Conservation (phyloP, 1,140 invertebrate species). For the Sarcophaga peregrina region DNA sequence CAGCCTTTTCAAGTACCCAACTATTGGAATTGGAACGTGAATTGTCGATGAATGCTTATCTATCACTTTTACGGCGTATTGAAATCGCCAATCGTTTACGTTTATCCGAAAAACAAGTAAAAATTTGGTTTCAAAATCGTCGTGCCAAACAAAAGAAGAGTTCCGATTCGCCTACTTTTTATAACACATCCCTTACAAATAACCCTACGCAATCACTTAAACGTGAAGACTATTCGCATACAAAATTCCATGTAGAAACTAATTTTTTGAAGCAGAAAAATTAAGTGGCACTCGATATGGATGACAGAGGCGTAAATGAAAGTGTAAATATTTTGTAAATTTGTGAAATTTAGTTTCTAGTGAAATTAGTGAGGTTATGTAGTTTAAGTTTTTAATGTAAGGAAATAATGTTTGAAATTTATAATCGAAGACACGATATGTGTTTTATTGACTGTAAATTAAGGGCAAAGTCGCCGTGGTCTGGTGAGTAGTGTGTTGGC, state of each 20-base stretch:
- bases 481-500: no score
- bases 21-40: slow-evolving; percentile 92
- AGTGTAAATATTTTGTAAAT: slow-evolving; percentile 7
- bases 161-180: slow-evolving; percentile 63
- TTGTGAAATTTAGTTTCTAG: neutral
- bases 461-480: no score
- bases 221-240: neutral
- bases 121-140: slow-evolving; percentile 93
- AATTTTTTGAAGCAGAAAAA: slow-evolving; percentile 35
- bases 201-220: slow-evolving; percentile 41
- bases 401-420: slow-evolving; percentile 3
- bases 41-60: slow-evolving; percentile 90
- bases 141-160: slow-evolving; percentile 93
- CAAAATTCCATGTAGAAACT: neutral
- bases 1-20: slow-evolving; percentile 93
- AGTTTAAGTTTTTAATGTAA: slow-evolving; percentile 22
- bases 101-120: slow-evolving; percentile 93
- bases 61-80: slow-evolving; percentile 88
- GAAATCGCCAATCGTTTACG: slow-evolving; percentile 90
- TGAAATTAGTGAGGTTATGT: slow-evolving; percentile 31
- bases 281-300: no score
- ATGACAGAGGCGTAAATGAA: neutral
- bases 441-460: no score
- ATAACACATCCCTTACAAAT: slow-evolving; percentile 48
- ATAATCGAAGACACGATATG: no score